phyloP scores from a whole-genome alignment of 1,140 invertebrate genomes.

The Thalassaphorura encarpata region DNA sequence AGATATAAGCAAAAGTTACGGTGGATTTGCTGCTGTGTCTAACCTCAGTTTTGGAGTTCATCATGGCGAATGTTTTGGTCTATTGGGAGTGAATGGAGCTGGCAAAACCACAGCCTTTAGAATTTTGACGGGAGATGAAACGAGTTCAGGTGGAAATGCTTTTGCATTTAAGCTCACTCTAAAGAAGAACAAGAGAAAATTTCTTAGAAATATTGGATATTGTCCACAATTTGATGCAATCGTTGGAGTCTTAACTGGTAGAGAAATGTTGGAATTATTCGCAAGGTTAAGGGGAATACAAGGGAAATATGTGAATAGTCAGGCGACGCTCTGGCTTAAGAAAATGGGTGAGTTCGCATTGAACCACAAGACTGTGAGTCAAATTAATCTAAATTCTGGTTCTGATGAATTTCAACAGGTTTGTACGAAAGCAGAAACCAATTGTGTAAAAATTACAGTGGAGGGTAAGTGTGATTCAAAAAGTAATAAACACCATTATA shows the following conservation, averaged over 20 bases:
- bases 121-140: conserved; percentile 45
- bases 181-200: conserved; percentile 37
- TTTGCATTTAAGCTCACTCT: conserved; percentile 39
- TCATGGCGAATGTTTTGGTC: conserved; percentile 43
- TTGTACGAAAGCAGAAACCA: background rate
- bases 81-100: conserved; percentile 42
- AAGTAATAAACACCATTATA: too few species aligned
- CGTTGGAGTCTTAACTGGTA: conserved; percentile 45
- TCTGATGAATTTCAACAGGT: too few species aligned
- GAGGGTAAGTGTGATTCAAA: too few species aligned
- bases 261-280: conserved; percentile 48
- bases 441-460: conserved; percentile 36
- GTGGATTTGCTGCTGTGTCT: conserved; percentile 16
- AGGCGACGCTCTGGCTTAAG: conserved; percentile 34
- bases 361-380: too few species aligned
- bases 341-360: conserved; percentile 33
- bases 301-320: conserved; percentile 36
- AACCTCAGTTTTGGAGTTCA: conserved; percentile 30
- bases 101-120: conserved; percentile 41
- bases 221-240: conserved; percentile 49
- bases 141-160: conserved; percentile 44
- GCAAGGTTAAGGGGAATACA: conserved; percentile 44
- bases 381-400: too few species aligned
- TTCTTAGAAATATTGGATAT: conserved; percentile 38
- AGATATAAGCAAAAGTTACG: conserved; percentile 5